Conservation (phyloP, 2,888 invertebrate species). For the Galerucella nymphaeae region DNA sequence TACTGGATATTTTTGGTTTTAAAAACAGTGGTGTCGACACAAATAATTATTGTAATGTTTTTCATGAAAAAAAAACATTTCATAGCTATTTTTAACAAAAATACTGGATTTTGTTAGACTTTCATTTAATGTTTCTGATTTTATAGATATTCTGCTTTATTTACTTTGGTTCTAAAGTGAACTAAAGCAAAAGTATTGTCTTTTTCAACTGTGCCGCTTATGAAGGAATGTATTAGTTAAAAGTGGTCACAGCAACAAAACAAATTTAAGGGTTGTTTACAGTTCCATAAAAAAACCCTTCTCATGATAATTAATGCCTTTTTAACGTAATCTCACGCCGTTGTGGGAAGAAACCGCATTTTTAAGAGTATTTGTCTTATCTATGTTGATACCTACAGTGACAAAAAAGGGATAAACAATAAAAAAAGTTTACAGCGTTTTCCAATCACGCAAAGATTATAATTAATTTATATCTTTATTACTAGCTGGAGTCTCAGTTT, state of each 20-base stretch:
- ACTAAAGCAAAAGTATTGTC: neutral
- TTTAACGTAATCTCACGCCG: conserved; percentile 35
- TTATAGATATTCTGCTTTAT: no score
- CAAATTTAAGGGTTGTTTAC: conserved; percentile 33
- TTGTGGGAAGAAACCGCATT: conserved; percentile 15
- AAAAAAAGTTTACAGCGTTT: neutral
- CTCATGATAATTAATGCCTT: conserved; percentile 31
- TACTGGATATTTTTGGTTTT: conserved; percentile 22
- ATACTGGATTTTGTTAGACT: no score
- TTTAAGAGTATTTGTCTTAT: neutral
- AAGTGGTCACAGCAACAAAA: conserved; percentile 9
- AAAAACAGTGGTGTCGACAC: conserved; percentile 18
- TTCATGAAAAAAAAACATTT: no score
- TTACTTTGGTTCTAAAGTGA: no score
- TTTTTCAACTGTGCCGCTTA: neutral
- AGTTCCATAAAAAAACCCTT: conserved; percentile 2
- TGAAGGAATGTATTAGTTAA: neutral
- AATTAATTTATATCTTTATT: neutral
- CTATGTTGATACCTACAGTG: neutral
- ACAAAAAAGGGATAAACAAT: neutral
- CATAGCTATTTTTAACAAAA: no score
- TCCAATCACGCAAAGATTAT: neutral
- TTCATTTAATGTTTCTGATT: no score
- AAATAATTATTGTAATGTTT: no score
- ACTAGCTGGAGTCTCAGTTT: neutral